Conservation (phyloP, 2,797 vertebrate species). For the Nasua narica region DNA sequence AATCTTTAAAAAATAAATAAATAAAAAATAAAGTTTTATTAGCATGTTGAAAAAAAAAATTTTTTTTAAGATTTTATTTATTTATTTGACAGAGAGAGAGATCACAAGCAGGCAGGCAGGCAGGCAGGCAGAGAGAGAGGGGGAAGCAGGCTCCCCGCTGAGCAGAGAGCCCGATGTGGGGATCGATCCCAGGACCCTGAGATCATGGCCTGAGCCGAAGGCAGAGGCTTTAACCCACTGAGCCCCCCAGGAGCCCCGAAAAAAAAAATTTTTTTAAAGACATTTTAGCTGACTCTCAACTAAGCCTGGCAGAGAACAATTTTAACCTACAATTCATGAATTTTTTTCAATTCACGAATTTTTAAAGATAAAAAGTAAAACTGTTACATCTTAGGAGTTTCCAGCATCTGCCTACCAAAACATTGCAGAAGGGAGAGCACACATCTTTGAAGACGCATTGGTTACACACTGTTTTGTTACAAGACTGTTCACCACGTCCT, state of each 20-base stretch:
- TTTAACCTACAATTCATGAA: background rate
- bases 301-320: background rate
- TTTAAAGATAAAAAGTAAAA: background rate
- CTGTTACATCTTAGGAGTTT: background rate
- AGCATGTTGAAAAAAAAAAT: background rate
- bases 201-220: too few relatives aligned
- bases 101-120: too few relatives aligned
- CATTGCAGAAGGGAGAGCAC: background rate
- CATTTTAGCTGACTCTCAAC: background rate
- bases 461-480: background rate
- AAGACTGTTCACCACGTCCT: background rate
- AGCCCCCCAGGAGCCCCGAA: too few relatives aligned
- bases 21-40: background rate
- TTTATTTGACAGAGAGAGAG: too few relatives aligned
- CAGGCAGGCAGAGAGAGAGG: too few relatives aligned
- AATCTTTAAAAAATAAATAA: conserved; percentile 15
- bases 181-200: too few relatives aligned
- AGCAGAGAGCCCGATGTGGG: too few relatives aligned
- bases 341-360: background rate
- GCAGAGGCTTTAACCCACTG: too few relatives aligned
- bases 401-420: background rate
- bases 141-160: too few relatives aligned
- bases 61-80: too few relatives aligned
- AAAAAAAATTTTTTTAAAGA: background rate
- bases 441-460: background rate